Base-by-base conservation (phyloP, 2,888 invertebrate genomes). In the Cantharis rustica region DNA sequence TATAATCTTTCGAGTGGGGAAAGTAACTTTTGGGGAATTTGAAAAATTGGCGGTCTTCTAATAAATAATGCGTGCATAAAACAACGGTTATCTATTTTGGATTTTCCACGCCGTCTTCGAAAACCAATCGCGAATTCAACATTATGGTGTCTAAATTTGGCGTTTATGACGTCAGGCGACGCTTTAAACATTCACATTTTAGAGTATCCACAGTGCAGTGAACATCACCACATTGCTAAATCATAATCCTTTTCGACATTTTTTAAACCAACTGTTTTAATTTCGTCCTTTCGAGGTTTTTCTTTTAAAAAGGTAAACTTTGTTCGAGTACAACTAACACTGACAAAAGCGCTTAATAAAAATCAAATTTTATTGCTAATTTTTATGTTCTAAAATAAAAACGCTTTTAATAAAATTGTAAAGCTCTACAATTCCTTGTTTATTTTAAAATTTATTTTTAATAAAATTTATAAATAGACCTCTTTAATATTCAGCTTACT, bases 191-290 rank as follows among this genome's bases (percentile, higher is more conserved):
- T 68, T 74, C 73, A 72, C 73, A 71, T 70, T 63, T 68, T 75
- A 70, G 68, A 69, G 69, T 75, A 73, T 73, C 75, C 70, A 75
- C 79, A 82, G 82, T 82, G 81, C 81, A 80, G 81, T 80, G 82
- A 79, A 81, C 79, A 82, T 80, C 79, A 80, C 75, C 81, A 74
- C 73, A 78, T 73, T 47, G 76, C 71, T 71, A 75, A 77, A 77
- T 70, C 77, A 75, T 64, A 47, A 47, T 47, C 47, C n/a, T 47
- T n/a, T 47, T 47, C 47, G n/a, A 47, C 23, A 68, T 26, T 68
- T 20, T 68, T 68, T 68, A 20, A 66, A 11, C 26, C 63, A 15
- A 27, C 61, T 26, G 47, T 47, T 47, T 47, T 47, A 47, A 47
- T 47, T 47, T 47, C 47, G 47, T 47, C n/a, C 47, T 47, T 47